phyloP scores from a whole-genome alignment of 2,797 vertebrate genomes.

The Anas bahamensis region DNA sequence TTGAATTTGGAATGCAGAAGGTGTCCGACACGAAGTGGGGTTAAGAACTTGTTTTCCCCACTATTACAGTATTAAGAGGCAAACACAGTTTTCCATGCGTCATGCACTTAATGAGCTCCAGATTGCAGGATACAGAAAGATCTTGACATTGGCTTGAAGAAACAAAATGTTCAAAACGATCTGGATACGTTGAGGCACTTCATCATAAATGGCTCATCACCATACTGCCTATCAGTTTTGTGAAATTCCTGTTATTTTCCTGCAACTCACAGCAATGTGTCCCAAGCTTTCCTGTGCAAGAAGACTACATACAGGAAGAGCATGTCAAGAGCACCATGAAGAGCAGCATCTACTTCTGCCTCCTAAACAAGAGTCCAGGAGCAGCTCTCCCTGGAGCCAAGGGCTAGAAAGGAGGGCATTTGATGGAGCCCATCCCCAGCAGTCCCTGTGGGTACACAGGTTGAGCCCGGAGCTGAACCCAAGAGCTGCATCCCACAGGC shows the following conservation, averaged over 20 bases:
- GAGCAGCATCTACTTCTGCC: background rate
- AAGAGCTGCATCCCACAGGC: background rate
- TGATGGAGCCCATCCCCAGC: accelerated
- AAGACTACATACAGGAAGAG: no score
- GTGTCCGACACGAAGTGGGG: background rate
- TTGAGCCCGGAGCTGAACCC: background rate
- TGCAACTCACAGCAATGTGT: background rate
- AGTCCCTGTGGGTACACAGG: background rate
- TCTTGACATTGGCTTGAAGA: conserved; percentile 8
- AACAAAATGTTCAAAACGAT: background rate
- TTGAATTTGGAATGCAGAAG: background rate
- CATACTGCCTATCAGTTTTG: background rate
- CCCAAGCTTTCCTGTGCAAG: background rate
- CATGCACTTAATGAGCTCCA: conserved; percentile 26
- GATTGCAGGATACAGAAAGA: background rate
- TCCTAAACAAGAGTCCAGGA: background rate
- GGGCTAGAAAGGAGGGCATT: background rate
- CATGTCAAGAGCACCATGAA: accelerated
- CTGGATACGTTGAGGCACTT: background rate
- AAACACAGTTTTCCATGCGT: background rate
- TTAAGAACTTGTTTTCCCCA: conserved; percentile 2
- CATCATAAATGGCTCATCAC: background rate
- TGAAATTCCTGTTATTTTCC: background rate
- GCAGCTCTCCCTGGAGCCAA: background rate
- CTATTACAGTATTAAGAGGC: background rate